Conservation (phyloP, 2,797 vertebrate species). For the Decapterus maruadsi region DNA sequence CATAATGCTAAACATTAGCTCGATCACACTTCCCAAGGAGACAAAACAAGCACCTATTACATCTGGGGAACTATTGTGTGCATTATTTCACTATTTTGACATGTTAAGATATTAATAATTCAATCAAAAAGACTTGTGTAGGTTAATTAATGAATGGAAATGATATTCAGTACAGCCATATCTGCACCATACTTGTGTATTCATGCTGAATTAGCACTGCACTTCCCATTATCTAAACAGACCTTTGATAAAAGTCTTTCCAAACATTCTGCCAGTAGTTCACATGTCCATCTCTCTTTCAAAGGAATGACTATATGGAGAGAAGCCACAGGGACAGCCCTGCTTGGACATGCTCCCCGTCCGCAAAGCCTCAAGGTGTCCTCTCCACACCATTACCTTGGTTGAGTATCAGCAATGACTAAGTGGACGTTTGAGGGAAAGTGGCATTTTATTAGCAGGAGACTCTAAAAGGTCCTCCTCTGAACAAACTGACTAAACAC, state of each 20-base stretch:
- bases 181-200: conserved; percentile 2
- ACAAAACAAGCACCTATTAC: background rate
- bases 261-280: background rate
- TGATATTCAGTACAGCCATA: background rate
- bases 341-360: conserved; percentile 51
- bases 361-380: conserved; percentile 75
- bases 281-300: conserved; percentile 14
- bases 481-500: conserved; percentile 56
- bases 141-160: background rate
- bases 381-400: conserved; percentile 74
- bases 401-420: conserved; percentile 56
- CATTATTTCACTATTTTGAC: no score
- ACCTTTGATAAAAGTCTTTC: background rate
- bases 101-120: background rate
- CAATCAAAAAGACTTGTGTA: background rate
- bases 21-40: background rate
- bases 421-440: conserved; percentile 63
- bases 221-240: background rate
- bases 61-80: background rate
- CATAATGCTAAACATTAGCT: background rate
- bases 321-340: conserved; percentile 40
- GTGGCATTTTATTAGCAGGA: conserved; percentile 68
- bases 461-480: conserved; percentile 50
- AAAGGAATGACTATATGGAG: conserved; percentile 21
- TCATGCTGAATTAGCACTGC: background rate